These are phyloP conservation scores for Hoplodrina ambigua DNA, from an alignment of 2,888 invertebrate genomes.

Conservation along the genomic window DNA sequence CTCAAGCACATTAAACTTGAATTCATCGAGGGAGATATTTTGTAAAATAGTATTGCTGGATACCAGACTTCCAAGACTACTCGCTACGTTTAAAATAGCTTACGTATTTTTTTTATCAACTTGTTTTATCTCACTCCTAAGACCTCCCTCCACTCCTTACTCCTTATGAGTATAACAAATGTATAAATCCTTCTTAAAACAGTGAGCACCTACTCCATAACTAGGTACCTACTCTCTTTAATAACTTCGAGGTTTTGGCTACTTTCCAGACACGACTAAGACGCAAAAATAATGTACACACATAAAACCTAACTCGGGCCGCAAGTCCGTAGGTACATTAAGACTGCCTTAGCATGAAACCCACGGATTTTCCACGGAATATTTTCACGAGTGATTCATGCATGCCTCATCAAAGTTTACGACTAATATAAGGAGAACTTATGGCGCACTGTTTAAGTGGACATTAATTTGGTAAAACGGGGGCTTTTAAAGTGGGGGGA, in stretches of 20 bases:
- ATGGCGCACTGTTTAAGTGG: not conserved
- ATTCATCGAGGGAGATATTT: not conserved
- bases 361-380: conserved; percentile 29
- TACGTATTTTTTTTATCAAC: no score
- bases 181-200: not conserved
- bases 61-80: no score
- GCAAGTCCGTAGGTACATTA: conserved; percentile 2
- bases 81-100: no score
- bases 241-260: conserved; percentile 28
- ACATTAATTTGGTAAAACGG: conserved; percentile 1
- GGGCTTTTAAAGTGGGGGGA: no score
- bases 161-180: no score
- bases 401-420: conserved; percentile 31
- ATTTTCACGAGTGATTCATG: conserved; percentile 40
- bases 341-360: conserved; percentile 1
- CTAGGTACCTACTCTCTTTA: not conserved
- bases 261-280: not conserved
- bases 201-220: not conserved
- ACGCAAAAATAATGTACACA: conserved; percentile 24
- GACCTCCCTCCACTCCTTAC: no score
- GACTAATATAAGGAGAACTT: conserved; percentile 8
- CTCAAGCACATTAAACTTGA: not conserved
- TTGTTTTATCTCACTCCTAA: no score
- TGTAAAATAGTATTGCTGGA: not conserved
- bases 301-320: conserved; percentile 7